Evolutionary conservation across 2,888 invertebrate genomes (phyloP).

Genomic region (Trissolcus japonicus): DNA sequence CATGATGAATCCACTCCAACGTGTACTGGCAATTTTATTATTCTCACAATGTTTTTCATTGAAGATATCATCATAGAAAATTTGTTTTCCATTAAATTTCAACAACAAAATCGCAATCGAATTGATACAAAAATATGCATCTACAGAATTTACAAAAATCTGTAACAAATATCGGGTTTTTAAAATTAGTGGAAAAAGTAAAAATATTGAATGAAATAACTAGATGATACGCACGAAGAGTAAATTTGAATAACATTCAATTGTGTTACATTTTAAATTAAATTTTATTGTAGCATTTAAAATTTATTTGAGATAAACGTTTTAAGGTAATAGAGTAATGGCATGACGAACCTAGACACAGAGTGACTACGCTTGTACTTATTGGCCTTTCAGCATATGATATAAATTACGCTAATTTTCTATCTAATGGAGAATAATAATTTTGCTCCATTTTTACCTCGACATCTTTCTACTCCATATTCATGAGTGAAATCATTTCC

Average conservation of each 20-base stretch:
- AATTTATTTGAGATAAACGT: conserved; percentile 36
- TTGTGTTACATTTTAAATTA: conserved; percentile 6
- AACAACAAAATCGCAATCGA: no score
- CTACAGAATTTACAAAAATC: no score
- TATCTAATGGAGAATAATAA: conserved; percentile 34
- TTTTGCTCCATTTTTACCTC: conserved; percentile 21
- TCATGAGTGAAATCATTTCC: neutral
- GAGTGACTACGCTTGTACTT: conserved; percentile 28
- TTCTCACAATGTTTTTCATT: neutral
- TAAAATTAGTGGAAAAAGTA: no score
- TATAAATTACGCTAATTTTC: conserved; percentile 45
- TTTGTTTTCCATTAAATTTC: no score
- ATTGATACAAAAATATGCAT: no score
- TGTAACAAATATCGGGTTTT: no score
- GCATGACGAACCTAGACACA: conserved; percentile 38
- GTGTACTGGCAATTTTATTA: no score
- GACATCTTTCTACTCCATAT: neutral
- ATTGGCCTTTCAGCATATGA: conserved; percentile 39
- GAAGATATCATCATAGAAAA: no score
- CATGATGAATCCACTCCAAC: no score
- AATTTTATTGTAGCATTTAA: conserved; percentile 27
- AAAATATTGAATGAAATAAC: no score
- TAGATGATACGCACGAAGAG: no score
- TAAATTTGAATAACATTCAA: neutral
- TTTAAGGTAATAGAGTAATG: conserved; percentile 42